Evolutionary conservation across 2,888 invertebrate species (phyloP).

Genomic region (Phoronis australis): DNA sequence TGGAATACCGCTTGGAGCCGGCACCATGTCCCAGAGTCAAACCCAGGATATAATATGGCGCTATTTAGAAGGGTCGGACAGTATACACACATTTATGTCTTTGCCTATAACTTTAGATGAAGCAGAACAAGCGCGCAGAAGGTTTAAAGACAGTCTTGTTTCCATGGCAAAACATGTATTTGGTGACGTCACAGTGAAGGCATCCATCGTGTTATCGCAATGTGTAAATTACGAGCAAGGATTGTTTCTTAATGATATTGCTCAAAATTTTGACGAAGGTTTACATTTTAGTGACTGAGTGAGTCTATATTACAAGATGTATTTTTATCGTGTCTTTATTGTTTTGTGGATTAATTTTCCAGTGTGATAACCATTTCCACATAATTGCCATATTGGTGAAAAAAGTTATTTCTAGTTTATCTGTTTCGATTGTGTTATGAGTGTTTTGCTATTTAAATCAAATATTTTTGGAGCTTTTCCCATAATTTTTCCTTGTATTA

Average conservation of each 20-base stretch:
- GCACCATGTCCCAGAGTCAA: constrained; percentile 32
- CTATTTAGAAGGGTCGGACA: constrained; percentile 33
- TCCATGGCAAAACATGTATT: constrained; percentile 36
- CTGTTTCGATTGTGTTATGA: no score
- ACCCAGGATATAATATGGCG: constrained; percentile 34
- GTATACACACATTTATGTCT: constrained; percentile 34
- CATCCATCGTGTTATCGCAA: constrained; percentile 32
- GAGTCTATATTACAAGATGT: no score
- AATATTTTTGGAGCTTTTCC: no score
- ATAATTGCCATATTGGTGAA: no score
- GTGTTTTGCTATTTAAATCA: no score
- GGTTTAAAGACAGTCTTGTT: constrained; percentile 29
- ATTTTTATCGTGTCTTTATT: no score
- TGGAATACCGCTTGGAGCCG: constrained; percentile 43
- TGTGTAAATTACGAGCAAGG: constrained; percentile 38
- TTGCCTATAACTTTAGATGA: constrained; percentile 35
- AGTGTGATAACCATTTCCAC: no score
- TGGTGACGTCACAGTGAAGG: constrained; percentile 41
- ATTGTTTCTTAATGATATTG: constrained; percentile 42
- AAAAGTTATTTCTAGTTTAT: no score
- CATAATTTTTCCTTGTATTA: no score
- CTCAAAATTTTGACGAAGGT: constrained; percentile 32
- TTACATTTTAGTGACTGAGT: constrained; percentile 40
- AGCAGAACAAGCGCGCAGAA: constrained; percentile 31
- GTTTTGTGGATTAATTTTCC: no score